These are phyloP conservation scores for Rhinella marina DNA, from an alignment of 2,797 vertebrate genomes.

Conservation along the genomic window DNA sequence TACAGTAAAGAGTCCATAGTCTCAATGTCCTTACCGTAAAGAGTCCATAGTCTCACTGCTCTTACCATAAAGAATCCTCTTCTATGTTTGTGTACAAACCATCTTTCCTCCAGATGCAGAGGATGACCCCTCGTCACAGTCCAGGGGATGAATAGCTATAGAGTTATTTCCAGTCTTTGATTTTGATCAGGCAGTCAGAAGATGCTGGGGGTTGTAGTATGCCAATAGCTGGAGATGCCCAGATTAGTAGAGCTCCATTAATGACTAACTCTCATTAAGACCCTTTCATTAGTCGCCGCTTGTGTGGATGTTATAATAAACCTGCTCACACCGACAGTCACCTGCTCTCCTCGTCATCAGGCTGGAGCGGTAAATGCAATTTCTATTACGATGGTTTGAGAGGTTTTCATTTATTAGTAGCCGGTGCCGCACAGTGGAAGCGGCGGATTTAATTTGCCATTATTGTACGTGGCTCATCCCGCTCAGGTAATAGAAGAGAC, in stretches of 20 bases:
- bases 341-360: not conserved
- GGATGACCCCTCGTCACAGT: too few species aligned
- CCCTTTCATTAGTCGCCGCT: not conserved
- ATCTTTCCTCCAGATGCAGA: too few species aligned
- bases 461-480: not conserved
- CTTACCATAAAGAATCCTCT: too few species aligned
- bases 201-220: not conserved
- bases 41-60: too few species aligned
- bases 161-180: not conserved
- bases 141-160: too few species aligned
- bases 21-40: too few species aligned
- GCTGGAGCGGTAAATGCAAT: constrained; percentile 18
- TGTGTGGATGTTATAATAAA: not conserved
- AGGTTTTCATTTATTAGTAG: constrained; percentile 38
- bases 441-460: constrained; percentile 5
- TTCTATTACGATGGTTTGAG: not conserved
- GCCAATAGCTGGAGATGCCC: not conserved
- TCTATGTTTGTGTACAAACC: too few species aligned
- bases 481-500: constrained; percentile 20
- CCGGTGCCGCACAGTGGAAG: not conserved
- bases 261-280: not conserved
- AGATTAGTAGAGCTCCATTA: not conserved
- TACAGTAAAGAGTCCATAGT: too few species aligned
- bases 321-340: not conserved
- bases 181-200: not conserved